Evolutionary conservation across 2,797 vertebrate genomes (phyloP).

Genomic region (Notamacropus eugenii): DNA sequence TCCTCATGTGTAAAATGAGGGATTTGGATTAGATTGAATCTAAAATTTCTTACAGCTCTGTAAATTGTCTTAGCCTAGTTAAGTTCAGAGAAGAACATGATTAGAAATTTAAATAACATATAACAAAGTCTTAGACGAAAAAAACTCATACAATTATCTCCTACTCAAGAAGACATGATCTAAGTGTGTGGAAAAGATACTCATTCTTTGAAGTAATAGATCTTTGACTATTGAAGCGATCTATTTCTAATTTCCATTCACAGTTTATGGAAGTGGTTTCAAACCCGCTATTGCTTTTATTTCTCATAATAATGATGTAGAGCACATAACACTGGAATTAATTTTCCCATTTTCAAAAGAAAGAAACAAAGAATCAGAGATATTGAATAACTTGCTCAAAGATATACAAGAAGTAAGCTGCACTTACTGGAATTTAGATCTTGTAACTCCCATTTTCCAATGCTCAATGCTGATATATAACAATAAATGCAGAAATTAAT

Average conservation of each 20-base stretch:
- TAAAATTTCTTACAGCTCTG: not conserved
- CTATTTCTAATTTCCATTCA: not conserved
- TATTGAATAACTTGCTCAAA: not conserved
- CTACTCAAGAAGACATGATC: not conserved
- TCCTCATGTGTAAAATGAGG: not conserved
- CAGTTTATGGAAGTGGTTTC: not conserved
- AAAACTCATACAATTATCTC: not conserved
- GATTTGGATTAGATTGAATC: not conserved
- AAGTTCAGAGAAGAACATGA: not conserved
- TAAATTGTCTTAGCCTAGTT: not conserved
- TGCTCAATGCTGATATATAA: not conserved
- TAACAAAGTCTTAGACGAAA: not conserved
- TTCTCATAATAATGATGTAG: not conserved
- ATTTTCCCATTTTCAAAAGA: not conserved
- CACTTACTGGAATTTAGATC: not conserved
- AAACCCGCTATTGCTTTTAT: not conserved
- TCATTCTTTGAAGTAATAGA: not conserved
- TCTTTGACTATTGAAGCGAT: not conserved
- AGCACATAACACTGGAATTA: not conserved
- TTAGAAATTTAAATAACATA: not conserved
- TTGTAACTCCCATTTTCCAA: not conserved
- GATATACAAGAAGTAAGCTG: not conserved
- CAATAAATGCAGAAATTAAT: not conserved
- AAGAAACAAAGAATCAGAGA: not conserved
- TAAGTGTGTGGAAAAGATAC: not conserved